Base-by-base conservation (phyloP, 2,888 invertebrate species). In the Agrotis ipsilon region DNA sequence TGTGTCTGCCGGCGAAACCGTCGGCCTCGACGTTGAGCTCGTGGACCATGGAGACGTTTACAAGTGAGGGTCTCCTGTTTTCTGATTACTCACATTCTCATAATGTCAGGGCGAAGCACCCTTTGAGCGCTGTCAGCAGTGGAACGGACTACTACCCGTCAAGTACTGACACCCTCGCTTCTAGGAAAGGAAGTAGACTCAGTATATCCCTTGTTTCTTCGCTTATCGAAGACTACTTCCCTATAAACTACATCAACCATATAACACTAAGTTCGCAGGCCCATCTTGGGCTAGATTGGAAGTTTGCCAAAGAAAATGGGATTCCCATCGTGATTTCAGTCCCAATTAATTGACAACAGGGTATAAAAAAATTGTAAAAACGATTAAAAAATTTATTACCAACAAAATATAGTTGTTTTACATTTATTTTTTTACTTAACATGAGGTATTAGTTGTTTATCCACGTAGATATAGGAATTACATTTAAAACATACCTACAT, bases 41-140 rank as follows among this genome's bases (percentile, higher is more conserved):
- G 0, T 93, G 92, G 93, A 88, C 90, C 0, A 3, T 92, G 16
- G 89, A 92, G 46, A 81, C 89, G 0, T 91, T 85, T 11, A 86
- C 88, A 1, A 91, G 90, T 55, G 66, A 78, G 0, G 87, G 85
- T 0, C 16, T 64, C 5, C 4, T 67, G 14, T n/a, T 32, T 1
- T 72, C 68, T 0, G 75, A 65, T 1, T 54, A 68, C 14, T 75
- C 80, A 0, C 46, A 64, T 1, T 13, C 32, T 6, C 32, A 13
- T 74, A 55, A 27, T 1, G 9, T 89, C 0, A 85, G 69, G 45
- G 86, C 86, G 0, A 86, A 79, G 11, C 90, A 88, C 49, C 91
- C 91, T 0, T 91, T 91, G 91, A 92, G 91, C 62, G 89, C 88
- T 11, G 87, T 63, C 3, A 16, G 68, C 7, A 89, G 86, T 46